Base-by-base conservation (phyloP, 1,140 invertebrate genomes). In the Drosophila albomicans region DNA sequence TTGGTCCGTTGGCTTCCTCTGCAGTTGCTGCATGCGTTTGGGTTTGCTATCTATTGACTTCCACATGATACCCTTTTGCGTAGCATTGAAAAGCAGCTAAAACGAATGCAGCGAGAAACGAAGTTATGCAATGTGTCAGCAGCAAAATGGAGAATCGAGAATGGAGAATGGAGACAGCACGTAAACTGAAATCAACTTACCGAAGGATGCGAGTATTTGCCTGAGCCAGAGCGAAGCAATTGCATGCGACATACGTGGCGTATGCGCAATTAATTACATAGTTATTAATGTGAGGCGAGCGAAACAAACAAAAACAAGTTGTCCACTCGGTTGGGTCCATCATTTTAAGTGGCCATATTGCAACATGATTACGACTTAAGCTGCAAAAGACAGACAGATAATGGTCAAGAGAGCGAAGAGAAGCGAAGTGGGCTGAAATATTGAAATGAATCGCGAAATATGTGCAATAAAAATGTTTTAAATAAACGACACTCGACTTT, bases 401-500 rank as follows among this genome's bases (percentile, higher is more conserved):
- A 38, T 38, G 48, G 28, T 3, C 3, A 38, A 49, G 35, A 38
- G 35, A 38, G 10, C 7, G 35, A 32, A 15, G 35, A 15, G 52
- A 7, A 2, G 13, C 2, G 10, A 30, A n/a, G 49, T 16, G 56
- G 45, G 48, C 63, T 69, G 11, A 81, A 61, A 65, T 80, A 88
- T 87, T 88, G 84, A 79, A 82, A 80, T 88, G 79, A 82, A 78
- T 80, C 78, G 84, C 68, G 58, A 78, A 88, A 86, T 82, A 86
- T 88, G 82, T 57, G 80, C 84, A 84, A 87, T 87, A 84, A 87
- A 87, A 87, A 82, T 88, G 72, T 73, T 75, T 58, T 63, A 79
- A 81, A 87, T 84, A 80, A 88, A 78, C 77, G 80, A 80, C 65
- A 67, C 69, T 80, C 75, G 79, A 81, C 76, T 87, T 72, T 49